Base-by-base conservation (phyloP, 2,888 invertebrate species). In the Nezara viridula region DNA sequence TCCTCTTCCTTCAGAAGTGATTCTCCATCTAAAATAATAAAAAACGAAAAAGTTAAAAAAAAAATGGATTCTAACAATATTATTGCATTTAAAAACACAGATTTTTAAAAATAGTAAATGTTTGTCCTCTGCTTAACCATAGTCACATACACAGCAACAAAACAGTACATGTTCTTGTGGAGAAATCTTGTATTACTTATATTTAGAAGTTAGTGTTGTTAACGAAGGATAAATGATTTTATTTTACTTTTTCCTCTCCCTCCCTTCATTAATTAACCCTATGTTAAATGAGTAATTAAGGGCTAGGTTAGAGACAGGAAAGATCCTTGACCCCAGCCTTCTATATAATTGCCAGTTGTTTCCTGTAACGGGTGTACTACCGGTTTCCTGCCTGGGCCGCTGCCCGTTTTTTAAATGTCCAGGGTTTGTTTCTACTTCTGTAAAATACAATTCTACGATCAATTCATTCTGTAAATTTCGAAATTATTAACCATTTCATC, bases 1-100 rank as follows among this genome's bases (percentile, higher is more conserved):
- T 91, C 91, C 27, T 90, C 90, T n/a, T 90, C 89, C 47, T 89
- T 89, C 50, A 89, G 88, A 24, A 89, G 47, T 27, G 88, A 81
- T n/a, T 89, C 86, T 21, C 88, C 60, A 88, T 89, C 90, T 91
- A 88, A 24, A 90, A 90, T 7, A 44, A 52, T 86, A 89, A 49
- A 60, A 86, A 19, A 21, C 5, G 10, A 7, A 14, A 7, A 49
- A 86, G 4, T 7, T 6, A 12, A 21, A 16, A 21, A 14, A 32
- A 27, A 24, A 40, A 52, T 52, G 5, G 14, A 37, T 52, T 47
- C 50, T 52, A 1, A 32, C 5, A 81, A 21, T 1, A 47, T 40
- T 24, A n/a, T 24, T 81, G 21, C 40, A 9, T 9, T 40, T 21
- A 81, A 44, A 81, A n/a, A n/a, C n/a, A n/a, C n/a, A n/a, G n/a